These are phyloP conservation scores for Micrastur ruficollis DNA, from an alignment of 2,797 vertebrate genomes.

Conservation along the genomic window DNA sequence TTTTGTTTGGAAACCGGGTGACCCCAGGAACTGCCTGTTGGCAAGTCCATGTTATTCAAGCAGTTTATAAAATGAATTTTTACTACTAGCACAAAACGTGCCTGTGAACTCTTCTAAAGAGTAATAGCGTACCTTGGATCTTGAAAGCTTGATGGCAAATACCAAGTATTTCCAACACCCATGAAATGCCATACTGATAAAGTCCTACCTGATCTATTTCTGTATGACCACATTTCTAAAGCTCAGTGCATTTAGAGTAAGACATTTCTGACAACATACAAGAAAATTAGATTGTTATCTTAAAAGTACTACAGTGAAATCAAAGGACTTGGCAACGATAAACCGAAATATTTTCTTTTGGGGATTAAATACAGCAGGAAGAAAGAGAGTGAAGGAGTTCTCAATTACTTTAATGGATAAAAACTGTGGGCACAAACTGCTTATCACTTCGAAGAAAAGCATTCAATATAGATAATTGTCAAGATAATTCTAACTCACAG, in stretches of 20 bases:
- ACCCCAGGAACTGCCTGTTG: background rate
- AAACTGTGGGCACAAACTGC: background rate
- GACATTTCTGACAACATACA: background rate
- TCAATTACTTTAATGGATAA: background rate
- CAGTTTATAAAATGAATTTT: background rate
- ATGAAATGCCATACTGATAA: background rate
- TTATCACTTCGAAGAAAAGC: background rate
- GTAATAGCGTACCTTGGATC: background rate
- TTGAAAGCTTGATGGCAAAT: background rate
- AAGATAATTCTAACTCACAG: background rate
- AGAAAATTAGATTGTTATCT: background rate
- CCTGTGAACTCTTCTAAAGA: background rate
- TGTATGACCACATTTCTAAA: background rate
- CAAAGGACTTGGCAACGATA: background rate
- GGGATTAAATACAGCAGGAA: background rate
- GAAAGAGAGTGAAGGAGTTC: background rate
- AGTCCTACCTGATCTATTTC: background rate
- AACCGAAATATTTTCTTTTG: conserved; percentile 8
- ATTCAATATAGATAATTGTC: background rate
- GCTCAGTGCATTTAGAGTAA: background rate
- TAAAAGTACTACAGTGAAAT: background rate
- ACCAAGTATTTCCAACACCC: background rate
- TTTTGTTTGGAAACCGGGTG: background rate
- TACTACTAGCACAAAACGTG: background rate
- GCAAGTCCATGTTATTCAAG: background rate